phyloP scores from a whole-genome alignment of 1,140 invertebrate species.

The Macrobrachium rosenbergii region DNA sequence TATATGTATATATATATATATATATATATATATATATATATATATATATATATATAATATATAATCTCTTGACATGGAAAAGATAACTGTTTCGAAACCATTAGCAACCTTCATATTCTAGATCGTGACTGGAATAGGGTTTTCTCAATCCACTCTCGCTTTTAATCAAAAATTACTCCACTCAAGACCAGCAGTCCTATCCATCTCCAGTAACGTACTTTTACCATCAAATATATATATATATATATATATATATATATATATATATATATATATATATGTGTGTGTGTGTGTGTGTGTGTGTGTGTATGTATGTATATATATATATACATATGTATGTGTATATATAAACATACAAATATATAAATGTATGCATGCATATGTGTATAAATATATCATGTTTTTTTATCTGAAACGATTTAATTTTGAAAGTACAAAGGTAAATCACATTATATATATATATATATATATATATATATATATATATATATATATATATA shows the following conservation, averaged over 20 bases:
- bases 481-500: neutral
- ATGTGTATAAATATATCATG: neutral
- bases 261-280: neutral
- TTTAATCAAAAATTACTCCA: neutral
- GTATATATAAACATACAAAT: neutral
- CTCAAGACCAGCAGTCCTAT: neutral
- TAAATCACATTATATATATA: no score
- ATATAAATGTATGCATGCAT: neutral
- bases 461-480: no score
- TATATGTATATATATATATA: conserved; percentile 14
- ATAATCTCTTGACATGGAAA: neutral
- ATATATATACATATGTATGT: neutral
- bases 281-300: no score
- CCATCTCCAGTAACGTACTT: neutral
- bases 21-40: conserved; percentile 22
- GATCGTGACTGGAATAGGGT: neutral
- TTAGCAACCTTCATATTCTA: neutral
- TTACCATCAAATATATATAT: neutral
- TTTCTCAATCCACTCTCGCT: neutral
- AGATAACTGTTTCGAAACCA: neutral
- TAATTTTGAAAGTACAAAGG: no score
- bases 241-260: conserved; percentile 1
- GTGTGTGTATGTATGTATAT: neutral
- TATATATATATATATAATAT: neutral
- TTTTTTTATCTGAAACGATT: no score